Evolutionary conservation across 2,797 vertebrate genomes (phyloP).

Genomic region (Parotocinclus haroldoi): DNA sequence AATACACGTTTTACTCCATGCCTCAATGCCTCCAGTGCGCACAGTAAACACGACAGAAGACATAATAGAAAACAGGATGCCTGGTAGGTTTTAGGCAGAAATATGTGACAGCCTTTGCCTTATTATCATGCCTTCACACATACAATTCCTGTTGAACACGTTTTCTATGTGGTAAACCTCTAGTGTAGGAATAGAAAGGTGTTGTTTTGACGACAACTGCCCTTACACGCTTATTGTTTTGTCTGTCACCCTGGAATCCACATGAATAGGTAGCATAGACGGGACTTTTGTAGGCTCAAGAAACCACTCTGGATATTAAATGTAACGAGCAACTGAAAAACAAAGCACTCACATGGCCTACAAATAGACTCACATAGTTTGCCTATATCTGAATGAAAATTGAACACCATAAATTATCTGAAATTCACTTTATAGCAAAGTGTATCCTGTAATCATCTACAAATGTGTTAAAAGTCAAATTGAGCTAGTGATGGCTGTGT

Average conservation of each 20-base stretch:
- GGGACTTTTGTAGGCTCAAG: background rate
- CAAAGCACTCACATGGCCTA: too few species aligned
- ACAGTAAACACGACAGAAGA: conserved; percentile 10
- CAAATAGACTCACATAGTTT: too few species aligned
- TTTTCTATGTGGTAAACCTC: conserved; percentile 38
- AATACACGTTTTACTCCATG: background rate
- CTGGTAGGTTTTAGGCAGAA: conserved; percentile 48
- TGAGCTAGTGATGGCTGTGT: too few species aligned
- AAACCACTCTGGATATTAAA: background rate
- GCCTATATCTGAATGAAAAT: too few species aligned
- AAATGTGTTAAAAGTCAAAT: too few species aligned
- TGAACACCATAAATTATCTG: too few species aligned
- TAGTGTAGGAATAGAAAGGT: background rate
- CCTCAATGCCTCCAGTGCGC: background rate
- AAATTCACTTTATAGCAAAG: too few species aligned
- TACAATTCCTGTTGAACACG: conserved; percentile 45
- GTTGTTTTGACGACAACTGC: conserved; percentile 10
- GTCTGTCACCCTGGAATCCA: conserved; percentile 20
- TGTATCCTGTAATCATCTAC: too few species aligned
- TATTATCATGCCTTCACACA: conserved; percentile 38
- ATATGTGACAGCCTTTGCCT: conserved; percentile 34
- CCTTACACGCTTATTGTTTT: conserved; percentile 35
- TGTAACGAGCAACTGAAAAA: background rate
- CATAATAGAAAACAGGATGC: conserved; percentile 55
- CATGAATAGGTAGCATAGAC: conserved; percentile 12